Evolutionary conservation across 2,888 invertebrate genomes (phyloP), one percentile per base, ranked within the genome.

Genomic region (Holacanthella duospinosa): DNA sequence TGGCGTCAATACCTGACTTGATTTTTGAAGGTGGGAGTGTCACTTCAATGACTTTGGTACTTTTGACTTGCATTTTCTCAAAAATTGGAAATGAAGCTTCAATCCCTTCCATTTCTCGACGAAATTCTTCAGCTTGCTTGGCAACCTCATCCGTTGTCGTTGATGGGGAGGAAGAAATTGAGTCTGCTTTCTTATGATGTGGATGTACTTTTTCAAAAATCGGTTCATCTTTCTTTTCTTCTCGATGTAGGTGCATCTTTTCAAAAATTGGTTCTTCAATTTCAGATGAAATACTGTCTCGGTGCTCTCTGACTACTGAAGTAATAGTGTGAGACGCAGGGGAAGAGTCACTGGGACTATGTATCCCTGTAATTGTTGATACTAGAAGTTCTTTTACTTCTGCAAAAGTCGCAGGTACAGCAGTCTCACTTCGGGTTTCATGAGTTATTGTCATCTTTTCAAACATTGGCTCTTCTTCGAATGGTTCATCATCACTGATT

Each of bases 211-310:
- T 28, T 36, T 57, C 36, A 21, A 57, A 57, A 29, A 57, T 21
- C 25, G 57, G 57, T 57, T 57, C 57, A 3, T 57, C 57, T 6
- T 36, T 16, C 21, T 48, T 48, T 48, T 9, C 21, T n/a, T 48
- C 48, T 48, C 21, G 12, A 16, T 48, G 4, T 21, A 48, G n/a
- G 21, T 48, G 48, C 48, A 48, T 48, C n/a, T 36, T 28, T 36
- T 57, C 36, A 21, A 57, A 57, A 29, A 57, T 21, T 29, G 57
- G 57, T 57, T 57, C 57, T 12, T 57, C 57, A 28, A 29, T 21
- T 21, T 28, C 29, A 6, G 57, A 25, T 29, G 48, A 48, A 48
- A 48, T n/a, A 48, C 21, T 48, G 36, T 36, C 36, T 6, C 16
- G 16, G 9, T 16, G 36, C 9, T 36, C 36, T 9, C 36, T 6